phyloP scores from a whole-genome alignment of 1,140 invertebrate species.

The Hylyphantes graminicola region DNA sequence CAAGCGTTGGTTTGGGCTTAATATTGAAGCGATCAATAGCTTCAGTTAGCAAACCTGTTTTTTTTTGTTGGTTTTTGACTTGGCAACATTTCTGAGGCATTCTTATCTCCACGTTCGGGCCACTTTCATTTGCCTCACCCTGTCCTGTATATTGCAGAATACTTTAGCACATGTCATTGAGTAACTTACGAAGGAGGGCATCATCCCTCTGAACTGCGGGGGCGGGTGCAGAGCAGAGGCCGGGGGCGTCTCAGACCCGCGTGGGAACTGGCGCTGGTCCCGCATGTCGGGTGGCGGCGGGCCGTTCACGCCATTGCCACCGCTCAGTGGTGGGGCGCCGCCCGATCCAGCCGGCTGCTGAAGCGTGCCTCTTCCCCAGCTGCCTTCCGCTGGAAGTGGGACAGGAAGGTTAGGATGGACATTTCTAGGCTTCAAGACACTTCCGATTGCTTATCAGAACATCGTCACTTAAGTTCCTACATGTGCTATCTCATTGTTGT shows the following conservation, averaged over 20 bases:
- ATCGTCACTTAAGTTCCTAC: too few species aligned
- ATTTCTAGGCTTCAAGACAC: too few species aligned
- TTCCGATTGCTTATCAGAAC: too few species aligned
- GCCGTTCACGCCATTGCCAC: conserved; percentile 64
- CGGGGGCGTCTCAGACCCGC: conserved; percentile 63
- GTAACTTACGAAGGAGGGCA: conserved; percentile 78
- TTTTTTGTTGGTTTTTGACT: too few species aligned
- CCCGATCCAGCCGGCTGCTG: conserved; percentile 51
- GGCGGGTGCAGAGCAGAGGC: conserved; percentile 66
- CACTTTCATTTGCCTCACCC: too few species aligned
- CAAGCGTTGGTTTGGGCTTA: too few species aligned
- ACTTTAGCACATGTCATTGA: background rate
- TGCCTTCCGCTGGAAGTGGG: conserved; percentile 76
- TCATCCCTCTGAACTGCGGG: conserved; percentile 77
- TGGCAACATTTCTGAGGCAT: too few species aligned
- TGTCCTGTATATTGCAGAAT: background rate
- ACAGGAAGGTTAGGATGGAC: background rate
- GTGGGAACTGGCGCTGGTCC: conserved; percentile 47
- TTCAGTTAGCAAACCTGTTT: too few species aligned
- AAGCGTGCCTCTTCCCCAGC: conserved; percentile 78
- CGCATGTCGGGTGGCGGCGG: conserved; percentile 42
- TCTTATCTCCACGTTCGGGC: too few species aligned
- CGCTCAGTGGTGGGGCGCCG: conserved; percentile 62
- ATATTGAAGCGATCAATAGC: too few species aligned
- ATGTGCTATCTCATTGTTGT: too few species aligned